Evolutionary conservation across 2,113 vertebrate species (phyloP).

Genomic region (Protobothrops flavoviridis): DNA sequence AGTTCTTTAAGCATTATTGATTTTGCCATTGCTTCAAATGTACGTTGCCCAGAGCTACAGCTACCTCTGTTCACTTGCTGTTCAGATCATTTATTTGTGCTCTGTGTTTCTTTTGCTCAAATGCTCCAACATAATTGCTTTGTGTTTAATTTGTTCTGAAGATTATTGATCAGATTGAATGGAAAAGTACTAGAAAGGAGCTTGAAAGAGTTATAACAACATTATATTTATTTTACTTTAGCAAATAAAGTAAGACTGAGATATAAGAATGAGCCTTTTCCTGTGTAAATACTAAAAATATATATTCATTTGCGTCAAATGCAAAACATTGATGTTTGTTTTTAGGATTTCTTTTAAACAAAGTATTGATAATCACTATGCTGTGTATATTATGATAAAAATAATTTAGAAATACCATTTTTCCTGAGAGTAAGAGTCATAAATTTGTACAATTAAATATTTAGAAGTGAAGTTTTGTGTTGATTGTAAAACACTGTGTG

Average conservation of each 20-base stretch:
- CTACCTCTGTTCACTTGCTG: background rate
- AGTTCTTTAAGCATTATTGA: background rate
- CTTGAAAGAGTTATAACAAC: background rate
- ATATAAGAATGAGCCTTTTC: background rate
- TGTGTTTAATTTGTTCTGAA: background rate
- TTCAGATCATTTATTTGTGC: background rate
- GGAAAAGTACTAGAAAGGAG: background rate
- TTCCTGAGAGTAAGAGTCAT: background rate
- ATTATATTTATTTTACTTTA: background rate
- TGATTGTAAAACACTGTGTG: background rate
- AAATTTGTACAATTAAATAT: background rate
- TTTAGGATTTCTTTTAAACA: background rate
- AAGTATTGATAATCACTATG: background rate
- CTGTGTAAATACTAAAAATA: background rate
- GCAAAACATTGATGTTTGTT: background rate
- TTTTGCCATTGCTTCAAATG: background rate
- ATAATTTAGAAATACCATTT: background rate
- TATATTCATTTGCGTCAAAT: background rate
- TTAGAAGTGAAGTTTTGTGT: background rate
- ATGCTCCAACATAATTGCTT: background rate
- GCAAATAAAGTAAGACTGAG: background rate
- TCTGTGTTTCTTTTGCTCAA: background rate
- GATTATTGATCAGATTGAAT: background rate
- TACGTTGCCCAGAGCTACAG: background rate
- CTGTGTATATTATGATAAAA: background rate